Evolutionary conservation across 2,113 vertebrate genomes (phyloP).

Genomic region (human): DNA sequence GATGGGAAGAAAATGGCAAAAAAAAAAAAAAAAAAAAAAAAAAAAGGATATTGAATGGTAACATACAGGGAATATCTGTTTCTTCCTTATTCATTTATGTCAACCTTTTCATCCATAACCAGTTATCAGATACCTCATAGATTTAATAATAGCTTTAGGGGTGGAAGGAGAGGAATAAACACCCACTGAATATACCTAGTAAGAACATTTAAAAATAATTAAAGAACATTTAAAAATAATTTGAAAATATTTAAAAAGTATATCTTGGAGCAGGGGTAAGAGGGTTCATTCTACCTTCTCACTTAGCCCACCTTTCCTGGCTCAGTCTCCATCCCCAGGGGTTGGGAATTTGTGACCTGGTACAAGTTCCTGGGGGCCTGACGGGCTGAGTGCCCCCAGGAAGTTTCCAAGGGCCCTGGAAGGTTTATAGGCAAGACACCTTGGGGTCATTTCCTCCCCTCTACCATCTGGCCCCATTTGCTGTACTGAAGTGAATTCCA

Average conservation of each 20-base stretch:
- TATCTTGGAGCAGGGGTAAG: not conserved
- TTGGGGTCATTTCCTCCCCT: not conserved
- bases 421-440: not conserved
- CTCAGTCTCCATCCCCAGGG: not conserved
- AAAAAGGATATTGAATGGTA: not conserved
- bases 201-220: not conserved
- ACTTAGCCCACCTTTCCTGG: not conserved
- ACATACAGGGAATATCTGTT: not conserved
- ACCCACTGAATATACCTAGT: not conserved
- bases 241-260: not conserved
- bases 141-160: not conserved
- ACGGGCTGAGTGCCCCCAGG: not conserved
- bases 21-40: not conserved
- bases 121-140: not conserved
- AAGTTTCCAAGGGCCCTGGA: not conserved
- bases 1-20: not conserved
- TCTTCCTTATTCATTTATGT: not conserved
- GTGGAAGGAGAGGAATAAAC: not conserved
- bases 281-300: not conserved
- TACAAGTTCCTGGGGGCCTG: fast-evolving
- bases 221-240: not conserved
- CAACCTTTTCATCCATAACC: not conserved
- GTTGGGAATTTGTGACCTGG: not conserved
- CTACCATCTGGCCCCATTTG: not conserved
- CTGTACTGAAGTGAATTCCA: not conserved